A percentile compares a stretch with the other conserved stretches of the same genome.
These are phyloP conservation scores for Hippocampus abdominalis DNA, from an alignment of 2,113 vertebrate genomes.

Conservation along the genomic window DNA sequence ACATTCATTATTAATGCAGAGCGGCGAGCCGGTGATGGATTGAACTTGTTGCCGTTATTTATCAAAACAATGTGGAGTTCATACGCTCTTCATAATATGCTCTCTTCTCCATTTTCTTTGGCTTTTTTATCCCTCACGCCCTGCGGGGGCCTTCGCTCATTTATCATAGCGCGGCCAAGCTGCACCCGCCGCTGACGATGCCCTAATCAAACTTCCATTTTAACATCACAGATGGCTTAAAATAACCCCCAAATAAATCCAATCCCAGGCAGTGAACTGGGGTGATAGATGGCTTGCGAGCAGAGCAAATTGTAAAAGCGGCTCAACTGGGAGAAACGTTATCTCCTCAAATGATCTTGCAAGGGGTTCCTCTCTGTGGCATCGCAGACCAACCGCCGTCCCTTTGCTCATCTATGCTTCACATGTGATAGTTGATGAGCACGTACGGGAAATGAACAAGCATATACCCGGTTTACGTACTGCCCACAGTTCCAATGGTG, in stretches of 20 bases:
- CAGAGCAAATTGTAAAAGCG: slow-evolving; percentile 28
- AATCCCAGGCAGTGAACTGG: slow-evolving; percentile 4
- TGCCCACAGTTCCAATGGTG: not conserved
- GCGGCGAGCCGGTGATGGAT: slow-evolving; percentile 47
- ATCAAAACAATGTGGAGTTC: slow-evolving; percentile 45
- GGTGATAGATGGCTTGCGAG: slow-evolving; percentile 7
- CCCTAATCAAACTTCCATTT: slow-evolving; percentile 32
- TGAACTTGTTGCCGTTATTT: slow-evolving; percentile 38
- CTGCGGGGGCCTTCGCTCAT: slow-evolving; percentile 20
- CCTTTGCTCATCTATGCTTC: slow-evolving; percentile 36
- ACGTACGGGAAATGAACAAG: slow-evolving; percentile 27
- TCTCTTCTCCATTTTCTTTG: slow-evolving; percentile 5
- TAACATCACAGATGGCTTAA: slow-evolving; percentile 29
- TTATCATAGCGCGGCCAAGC: slow-evolving; percentile 35
- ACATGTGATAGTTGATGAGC: not conserved
- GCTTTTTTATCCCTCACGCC: not conserved
- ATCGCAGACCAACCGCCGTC: slow-evolving; percentile 36
- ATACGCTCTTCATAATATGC: not conserved
- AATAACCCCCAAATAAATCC: not conserved
- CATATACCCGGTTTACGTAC: not conserved
- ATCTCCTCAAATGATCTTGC: slow-evolving; percentile 48
- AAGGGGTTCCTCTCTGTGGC: slow-evolving; percentile 30
- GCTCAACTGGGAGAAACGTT: slow-evolving; percentile 46
- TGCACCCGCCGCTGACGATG: slow-evolving; percentile 36
- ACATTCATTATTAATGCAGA: slow-evolving; percentile 54